A percentile compares a stretch with the other conserved stretches of the same genome.
phyloP scores from a whole-genome alignment of 2,113 vertebrate genomes.

The Onychostoma macrolepis region DNA sequence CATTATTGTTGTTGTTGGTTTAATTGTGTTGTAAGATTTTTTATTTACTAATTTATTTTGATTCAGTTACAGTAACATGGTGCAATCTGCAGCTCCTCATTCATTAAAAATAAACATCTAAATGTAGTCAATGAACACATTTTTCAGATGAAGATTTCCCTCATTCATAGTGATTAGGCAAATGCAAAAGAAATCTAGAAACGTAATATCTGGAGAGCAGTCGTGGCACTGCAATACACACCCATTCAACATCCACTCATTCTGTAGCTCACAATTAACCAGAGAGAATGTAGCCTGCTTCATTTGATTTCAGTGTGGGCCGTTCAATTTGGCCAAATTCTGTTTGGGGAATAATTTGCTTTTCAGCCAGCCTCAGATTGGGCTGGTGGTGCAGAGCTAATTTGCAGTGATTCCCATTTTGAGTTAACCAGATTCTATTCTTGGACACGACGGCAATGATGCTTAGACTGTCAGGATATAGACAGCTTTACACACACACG shows the following conservation, averaged over 20 bases:
- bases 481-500: not conserved
- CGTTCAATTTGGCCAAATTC: not conserved
- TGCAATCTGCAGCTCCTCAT: not conserved
- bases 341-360: slow-evolving; percentile 12
- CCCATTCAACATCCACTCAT: not conserved
- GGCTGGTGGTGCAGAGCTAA: slow-evolving; percentile 23
- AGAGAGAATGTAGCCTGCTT: not conserved
- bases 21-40: too few species aligned
- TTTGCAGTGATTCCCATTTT: slow-evolving; percentile 19
- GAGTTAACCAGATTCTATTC: not conserved
- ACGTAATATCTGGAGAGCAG: not conserved
- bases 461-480: not conserved
- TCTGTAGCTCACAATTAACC: not conserved
- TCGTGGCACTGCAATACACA: not conserved
- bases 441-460: slow-evolving; percentile 16
- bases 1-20: too few species aligned
- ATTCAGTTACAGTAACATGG: not conserved
- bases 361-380: not conserved
- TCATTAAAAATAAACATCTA: not conserved
- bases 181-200: not conserved
- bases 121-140: not conserved
- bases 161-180: not conserved
- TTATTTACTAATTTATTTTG: not conserved
- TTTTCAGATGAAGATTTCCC: not conserved
- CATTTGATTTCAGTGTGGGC: slow-evolving; percentile 18